These are phyloP conservation scores for Cordilura impudica DNA, from an alignment of 2,888 invertebrate genomes.

Conservation along the genomic window DNA sequence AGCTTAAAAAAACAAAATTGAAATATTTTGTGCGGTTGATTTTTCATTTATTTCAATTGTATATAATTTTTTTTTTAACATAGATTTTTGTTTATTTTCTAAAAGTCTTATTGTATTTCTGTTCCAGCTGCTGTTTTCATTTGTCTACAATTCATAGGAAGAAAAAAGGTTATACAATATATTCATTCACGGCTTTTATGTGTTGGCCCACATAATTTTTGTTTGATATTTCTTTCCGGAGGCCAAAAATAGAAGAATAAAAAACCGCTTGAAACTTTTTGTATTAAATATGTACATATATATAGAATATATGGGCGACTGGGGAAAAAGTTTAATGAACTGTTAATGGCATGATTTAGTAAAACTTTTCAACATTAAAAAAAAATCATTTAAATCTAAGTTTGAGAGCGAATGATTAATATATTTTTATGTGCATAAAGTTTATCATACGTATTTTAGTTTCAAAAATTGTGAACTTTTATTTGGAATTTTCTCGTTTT, in stretches of 20 bases:
- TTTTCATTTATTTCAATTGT: neutral
- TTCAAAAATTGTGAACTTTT: too few species aligned
- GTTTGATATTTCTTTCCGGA: conserved; percentile 13
- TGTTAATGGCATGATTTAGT: conserved; percentile 37
- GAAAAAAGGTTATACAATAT: neutral
- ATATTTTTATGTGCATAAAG: neutral
- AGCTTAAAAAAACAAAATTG: neutral
- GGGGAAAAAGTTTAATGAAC: conserved; percentile 67
- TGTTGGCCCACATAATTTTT: conserved; percentile 6
- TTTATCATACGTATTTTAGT: conserved; percentile 45
- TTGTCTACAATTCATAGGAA: conserved; percentile 19
- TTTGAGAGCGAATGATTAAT: conserved; percentile 31
- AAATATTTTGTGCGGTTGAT: neutral
- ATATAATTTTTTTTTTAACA: neutral
- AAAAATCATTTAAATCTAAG: neutral
- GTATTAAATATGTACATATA: conserved; percentile 20
- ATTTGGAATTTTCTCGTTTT: too few species aligned
- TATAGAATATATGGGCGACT: conserved; percentile 66
- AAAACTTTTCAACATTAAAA: too few species aligned
- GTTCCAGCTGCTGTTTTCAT: conserved; percentile 18
- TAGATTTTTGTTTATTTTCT: neutral
- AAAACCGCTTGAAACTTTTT: conserved; percentile 41
- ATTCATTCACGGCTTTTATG: conserved; percentile 12
- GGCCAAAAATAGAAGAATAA: conserved; percentile 18
- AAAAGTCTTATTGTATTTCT: conserved; percentile 29